A percentile compares a stretch with the other conserved stretches of the same genome.
Evolutionary conservation across 1,140 invertebrate species (phyloP).

Genomic region (Drosophila busckii): DNA sequence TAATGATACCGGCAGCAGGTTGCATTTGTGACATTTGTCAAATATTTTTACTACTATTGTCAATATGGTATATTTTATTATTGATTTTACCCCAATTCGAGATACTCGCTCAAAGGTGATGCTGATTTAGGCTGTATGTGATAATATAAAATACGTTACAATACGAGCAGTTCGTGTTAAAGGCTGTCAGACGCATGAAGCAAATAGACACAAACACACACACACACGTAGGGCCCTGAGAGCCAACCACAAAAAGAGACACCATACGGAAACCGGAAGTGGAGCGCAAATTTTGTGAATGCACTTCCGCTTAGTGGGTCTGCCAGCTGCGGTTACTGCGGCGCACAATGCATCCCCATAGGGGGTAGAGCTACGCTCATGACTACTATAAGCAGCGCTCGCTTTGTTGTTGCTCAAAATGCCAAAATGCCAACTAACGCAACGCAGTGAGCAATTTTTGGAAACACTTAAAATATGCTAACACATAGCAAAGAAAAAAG

Average conservation of each 20-base stretch:
- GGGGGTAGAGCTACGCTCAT: no score
- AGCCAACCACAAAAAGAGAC: slow-evolving; percentile 23
- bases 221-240: background rate
- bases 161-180: no score
- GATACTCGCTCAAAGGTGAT: slow-evolving; percentile 27
- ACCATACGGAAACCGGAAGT: slow-evolving; percentile 58
- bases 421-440: no score
- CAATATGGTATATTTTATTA: slow-evolving; percentile 53
- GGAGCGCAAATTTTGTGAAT: slow-evolving; percentile 62
- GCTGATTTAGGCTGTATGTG: no score
- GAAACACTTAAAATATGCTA: no score
- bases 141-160: no score
- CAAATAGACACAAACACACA: slow-evolving; percentile 8
- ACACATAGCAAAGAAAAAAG: no score
- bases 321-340: slow-evolving; percentile 31
- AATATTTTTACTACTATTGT: background rate
- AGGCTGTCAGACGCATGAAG: slow-evolving; percentile 64
- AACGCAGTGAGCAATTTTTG: no score
- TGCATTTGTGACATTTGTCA: background rate
- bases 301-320: slow-evolving; percentile 59
- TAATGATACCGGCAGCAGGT: no score
- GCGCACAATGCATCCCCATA: no score
- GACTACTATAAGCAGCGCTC: no score
- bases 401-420: no score
- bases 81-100: slow-evolving; percentile 13